phyloP scores from a whole-genome alignment of 2,888 invertebrate genomes.

The Ptychoptera contaminata region DNA sequence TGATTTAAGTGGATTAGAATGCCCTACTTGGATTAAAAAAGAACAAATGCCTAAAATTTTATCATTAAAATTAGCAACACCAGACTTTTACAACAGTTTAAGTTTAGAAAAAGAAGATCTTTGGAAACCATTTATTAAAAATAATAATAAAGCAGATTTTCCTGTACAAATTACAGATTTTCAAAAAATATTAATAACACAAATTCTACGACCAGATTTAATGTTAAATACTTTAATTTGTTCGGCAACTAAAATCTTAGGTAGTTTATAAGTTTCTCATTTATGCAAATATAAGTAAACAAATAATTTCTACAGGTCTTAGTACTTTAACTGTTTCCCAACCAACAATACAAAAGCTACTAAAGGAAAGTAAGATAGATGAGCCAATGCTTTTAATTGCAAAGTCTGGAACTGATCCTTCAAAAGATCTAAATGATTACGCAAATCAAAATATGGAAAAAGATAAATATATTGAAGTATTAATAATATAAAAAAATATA shows the following conservation, averaged over 20 bases:
- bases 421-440: conserved; percentile 57
- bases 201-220: conserved; percentile 70
- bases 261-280: conserved; percentile 27
- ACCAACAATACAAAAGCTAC: conserved; percentile 23
- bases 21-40: conserved; percentile 22
- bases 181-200: conserved; percentile 64
- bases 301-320: not conserved
- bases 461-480: conserved; percentile 37
- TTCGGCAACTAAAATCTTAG: conserved; percentile 51
- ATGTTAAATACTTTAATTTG: conserved; percentile 58
- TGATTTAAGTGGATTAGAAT: conserved; percentile 11
- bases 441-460: conserved; percentile 34
- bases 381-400: conserved; percentile 75
- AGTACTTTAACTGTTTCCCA: conserved; percentile 11
- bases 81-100: conserved; percentile 19
- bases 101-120: conserved; percentile 23
- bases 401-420: conserved; percentile 83
- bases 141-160: conserved; percentile 40
- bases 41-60: conserved; percentile 22
- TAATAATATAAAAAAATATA: conserved; percentile 19
- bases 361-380: conserved; percentile 22
- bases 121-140: conserved; percentile 23
- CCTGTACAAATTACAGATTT: conserved; percentile 52
- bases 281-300: not conserved
- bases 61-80: conserved; percentile 19